These are phyloP conservation scores for Drosophila setifemur DNA, from an alignment of 1,140 invertebrate genomes.

Conservation along the genomic window DNA sequence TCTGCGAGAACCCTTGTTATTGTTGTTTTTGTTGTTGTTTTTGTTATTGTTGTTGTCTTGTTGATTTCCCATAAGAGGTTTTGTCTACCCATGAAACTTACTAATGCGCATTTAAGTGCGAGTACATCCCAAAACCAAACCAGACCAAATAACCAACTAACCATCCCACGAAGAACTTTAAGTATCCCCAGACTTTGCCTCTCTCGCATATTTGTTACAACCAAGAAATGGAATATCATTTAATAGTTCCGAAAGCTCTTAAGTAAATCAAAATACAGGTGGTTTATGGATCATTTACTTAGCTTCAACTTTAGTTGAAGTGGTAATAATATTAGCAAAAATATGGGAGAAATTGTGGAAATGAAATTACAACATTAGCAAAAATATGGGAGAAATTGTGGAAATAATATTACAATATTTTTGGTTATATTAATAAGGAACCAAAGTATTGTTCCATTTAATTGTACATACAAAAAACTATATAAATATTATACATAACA, in stretches of 20 bases:
- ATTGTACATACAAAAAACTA: too few relatives aligned
- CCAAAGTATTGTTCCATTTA: too few relatives aligned
- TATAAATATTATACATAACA: too few relatives aligned
- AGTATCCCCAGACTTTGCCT: neutral
- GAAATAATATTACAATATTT: too few relatives aligned
- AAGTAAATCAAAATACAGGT: neutral
- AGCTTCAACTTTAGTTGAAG: too few relatives aligned
- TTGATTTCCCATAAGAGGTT: constrained; percentile 26
- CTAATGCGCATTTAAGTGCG: constrained; percentile 45
- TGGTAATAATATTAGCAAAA: too few relatives aligned
- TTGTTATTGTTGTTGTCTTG: constrained; percentile 16
- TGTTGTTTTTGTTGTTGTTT: too few relatives aligned
- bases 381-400: too few relatives aligned
- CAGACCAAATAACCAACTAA: neutral
- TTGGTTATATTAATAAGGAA: too few relatives aligned
- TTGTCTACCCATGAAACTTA: constrained; percentile 25
- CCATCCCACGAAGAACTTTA: neutral
- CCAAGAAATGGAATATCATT: neutral
- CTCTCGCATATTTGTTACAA: neutral
- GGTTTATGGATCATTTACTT: neutral
- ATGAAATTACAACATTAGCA: neutral
- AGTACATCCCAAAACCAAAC: neutral
- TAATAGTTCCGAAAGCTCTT: neutral
- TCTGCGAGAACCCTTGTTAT: too few relatives aligned
- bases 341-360: too few relatives aligned